Percentiles rank a stretch among this genome's conserved stretches.
Evolutionary conservation across 1,140 invertebrate genomes (phyloP).

Genomic region (Eulimnadia texana): DNA sequence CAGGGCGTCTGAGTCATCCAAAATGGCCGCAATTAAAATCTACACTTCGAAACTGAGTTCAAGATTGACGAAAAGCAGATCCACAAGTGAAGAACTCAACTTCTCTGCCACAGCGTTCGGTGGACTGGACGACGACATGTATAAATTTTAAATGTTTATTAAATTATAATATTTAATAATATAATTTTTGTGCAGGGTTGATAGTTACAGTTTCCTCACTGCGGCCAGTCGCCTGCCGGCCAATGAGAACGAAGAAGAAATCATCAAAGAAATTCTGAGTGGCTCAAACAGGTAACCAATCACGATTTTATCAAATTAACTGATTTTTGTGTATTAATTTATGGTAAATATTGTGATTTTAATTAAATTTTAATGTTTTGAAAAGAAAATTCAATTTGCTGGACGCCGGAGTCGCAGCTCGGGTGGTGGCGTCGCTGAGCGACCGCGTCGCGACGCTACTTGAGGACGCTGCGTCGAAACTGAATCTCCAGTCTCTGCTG

Average conservation of each 20-base stretch:
- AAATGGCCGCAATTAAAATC: not conserved
- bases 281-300: not conserved
- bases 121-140: slow-evolving; percentile 8
- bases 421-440: not conserved
- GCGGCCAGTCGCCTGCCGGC: slow-evolving; percentile 31
- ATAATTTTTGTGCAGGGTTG: slow-evolving; percentile 40
- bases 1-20: slow-evolving; percentile 23
- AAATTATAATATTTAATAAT: slow-evolving; percentile 19
- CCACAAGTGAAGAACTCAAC: not conserved
- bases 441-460: slow-evolving; percentile 28
- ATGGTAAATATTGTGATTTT: not conserved
- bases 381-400: not conserved
- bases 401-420: not conserved
- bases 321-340: not conserved
- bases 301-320: not conserved
- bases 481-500: slow-evolving; percentile 69
- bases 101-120: not conserved
- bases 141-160: slow-evolving; percentile 19
- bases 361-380: not conserved
- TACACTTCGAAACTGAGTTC: slow-evolving; percentile 7
- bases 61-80: too few relatives aligned
- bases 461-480: slow-evolving; percentile 66
- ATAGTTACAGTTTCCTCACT: slow-evolving; percentile 66
- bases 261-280: not conserved
- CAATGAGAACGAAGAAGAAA: slow-evolving; percentile 1